Evolutionary conservation across 2,797 vertebrate genomes (phyloP), one percentile per base, ranked within the genome.

Genomic region (Dendrocincla tyrannina): DNA sequence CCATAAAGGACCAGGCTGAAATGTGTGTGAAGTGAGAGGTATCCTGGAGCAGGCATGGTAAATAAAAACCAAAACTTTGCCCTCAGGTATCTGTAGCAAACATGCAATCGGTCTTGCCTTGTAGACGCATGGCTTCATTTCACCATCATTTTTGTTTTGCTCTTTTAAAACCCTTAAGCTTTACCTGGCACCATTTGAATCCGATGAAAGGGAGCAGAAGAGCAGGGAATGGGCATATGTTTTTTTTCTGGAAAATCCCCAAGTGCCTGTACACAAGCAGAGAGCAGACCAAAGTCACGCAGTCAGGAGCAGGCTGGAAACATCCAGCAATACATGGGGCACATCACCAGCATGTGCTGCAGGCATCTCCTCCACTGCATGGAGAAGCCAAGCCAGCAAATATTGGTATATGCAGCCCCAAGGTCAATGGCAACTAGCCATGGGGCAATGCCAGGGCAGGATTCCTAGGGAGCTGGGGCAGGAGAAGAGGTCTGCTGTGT

Each of bases 211-310:
- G 17, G 35, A 79, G 12, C 15, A 60, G 27, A 76, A 72, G 33
- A 84, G 22, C 50, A 81, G 44, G 23, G 42, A 84, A 85, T 11
- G 46, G 33, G n/a, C 32, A 42, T 35, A 13, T 16, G n/a, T 9
- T 63, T 66, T 90, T 89, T 91, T 75, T 9, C 41, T 93, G 89
- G 77, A 96, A 92, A 91, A 76, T 66, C 32, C 32, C 62, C 37
- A 53, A 2, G 0, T 85, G 32, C 32, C 76, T 90, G 53, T 32
- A 59, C 44, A 76, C 9, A 74, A 80, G 50, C 58, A 88, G 66
- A 76, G 30, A 75, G 20, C 79, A 75, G 53, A 60, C 35, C 18
- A 18, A 77, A 90, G 59, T 25, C 35, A 37, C 0, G 1, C 27
- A 90, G 60, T 35, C 20, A 59, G 72, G 17, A 81, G 32, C 20